Evolutionary conservation across 2,888 invertebrate species (phyloP).

Genomic region (Ophioninae sp.): DNA sequence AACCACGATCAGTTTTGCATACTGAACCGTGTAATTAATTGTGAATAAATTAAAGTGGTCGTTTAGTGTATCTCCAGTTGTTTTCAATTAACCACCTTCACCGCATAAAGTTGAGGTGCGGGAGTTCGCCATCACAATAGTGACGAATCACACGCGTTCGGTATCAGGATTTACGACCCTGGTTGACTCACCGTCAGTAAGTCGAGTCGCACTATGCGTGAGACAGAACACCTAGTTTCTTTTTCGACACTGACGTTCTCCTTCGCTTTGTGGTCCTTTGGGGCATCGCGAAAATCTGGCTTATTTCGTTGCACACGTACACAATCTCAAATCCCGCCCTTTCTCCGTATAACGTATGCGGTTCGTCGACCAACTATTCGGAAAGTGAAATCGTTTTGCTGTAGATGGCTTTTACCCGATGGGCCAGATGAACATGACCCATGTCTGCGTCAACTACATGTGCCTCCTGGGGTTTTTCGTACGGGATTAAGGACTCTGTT

Average conservation of each 20-base stretch:
- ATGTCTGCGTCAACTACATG: background rate
- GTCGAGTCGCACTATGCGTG: too few species aligned
- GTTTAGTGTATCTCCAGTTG: too few species aligned
- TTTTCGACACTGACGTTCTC: slow-evolving; percentile 10
- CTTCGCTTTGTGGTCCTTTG: slow-evolving; percentile 25
- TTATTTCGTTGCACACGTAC: slow-evolving; percentile 45
- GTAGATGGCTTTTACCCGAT: slow-evolving; percentile 32
- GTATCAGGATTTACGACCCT: too few species aligned
- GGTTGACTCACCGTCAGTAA: too few species aligned
- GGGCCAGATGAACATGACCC: slow-evolving; percentile 16
- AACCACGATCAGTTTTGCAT: too few species aligned
- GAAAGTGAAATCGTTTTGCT: slow-evolving; percentile 61
- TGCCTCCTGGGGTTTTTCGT: slow-evolving; percentile 52
- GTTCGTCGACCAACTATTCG: slow-evolving; percentile 55
- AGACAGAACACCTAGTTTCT: slow-evolving; percentile 14
- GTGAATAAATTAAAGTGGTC: too few species aligned
- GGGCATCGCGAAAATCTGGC: slow-evolving; percentile 52
- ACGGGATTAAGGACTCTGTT: slow-evolving; percentile 62
- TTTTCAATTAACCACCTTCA: too few species aligned
- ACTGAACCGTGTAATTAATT: too few species aligned
- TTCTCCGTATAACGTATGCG: slow-evolving; percentile 19
- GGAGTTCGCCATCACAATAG: too few species aligned
- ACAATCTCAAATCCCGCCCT: slow-evolving; percentile 20
- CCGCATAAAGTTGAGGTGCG: too few species aligned
- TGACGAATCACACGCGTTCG: too few species aligned